A percentile compares a stretch with the other conserved stretches of the same genome.
Evolutionary conservation across 2,797 vertebrate genomes (phyloP).

Genomic region (Scarus forsteni): DNA sequence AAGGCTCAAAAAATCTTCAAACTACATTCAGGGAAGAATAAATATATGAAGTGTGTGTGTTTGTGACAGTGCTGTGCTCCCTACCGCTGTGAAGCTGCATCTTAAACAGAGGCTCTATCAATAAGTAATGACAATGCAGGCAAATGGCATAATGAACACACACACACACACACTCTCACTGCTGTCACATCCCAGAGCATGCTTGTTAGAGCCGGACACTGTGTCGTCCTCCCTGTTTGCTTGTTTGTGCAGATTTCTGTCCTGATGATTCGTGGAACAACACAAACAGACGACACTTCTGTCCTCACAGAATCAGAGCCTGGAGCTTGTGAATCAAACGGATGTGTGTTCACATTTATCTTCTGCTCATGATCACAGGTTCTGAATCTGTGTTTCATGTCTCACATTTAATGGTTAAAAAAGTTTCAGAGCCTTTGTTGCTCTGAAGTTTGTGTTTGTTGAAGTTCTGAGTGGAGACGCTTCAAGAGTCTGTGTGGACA

Average conservation of each 20-base stretch:
- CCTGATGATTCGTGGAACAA: constrained; percentile 37
- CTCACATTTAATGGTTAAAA: no score
- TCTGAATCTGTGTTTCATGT: no score
- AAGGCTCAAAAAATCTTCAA: constrained; percentile 34
- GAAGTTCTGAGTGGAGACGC: neutral
- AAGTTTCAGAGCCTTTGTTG: no score
- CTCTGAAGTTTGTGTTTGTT: neutral
- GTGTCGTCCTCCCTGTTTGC: constrained; percentile 51
- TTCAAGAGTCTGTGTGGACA: neutral
- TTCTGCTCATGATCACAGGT: no score
- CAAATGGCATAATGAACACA: constrained; percentile 65
- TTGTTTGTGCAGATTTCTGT: constrained; percentile 64
- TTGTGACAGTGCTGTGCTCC: constrained; percentile 58
- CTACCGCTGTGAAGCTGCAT: constrained; percentile 69
- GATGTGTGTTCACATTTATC: no score
- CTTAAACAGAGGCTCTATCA: constrained; percentile 65
- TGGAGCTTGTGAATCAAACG: no score
- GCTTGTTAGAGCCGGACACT: constrained; percentile 61
- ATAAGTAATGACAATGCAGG: constrained; percentile 69
- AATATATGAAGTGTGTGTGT: constrained; percentile 21
- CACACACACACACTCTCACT: neutral
- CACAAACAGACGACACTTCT: constrained; percentile 38
- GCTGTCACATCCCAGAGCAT: constrained; percentile 41
- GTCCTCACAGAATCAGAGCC: neutral
- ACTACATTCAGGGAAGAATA: constrained; percentile 32